Evolutionary conservation across 2,888 invertebrate genomes (phyloP).

Genomic region (Drosophila glabriapex): DNA sequence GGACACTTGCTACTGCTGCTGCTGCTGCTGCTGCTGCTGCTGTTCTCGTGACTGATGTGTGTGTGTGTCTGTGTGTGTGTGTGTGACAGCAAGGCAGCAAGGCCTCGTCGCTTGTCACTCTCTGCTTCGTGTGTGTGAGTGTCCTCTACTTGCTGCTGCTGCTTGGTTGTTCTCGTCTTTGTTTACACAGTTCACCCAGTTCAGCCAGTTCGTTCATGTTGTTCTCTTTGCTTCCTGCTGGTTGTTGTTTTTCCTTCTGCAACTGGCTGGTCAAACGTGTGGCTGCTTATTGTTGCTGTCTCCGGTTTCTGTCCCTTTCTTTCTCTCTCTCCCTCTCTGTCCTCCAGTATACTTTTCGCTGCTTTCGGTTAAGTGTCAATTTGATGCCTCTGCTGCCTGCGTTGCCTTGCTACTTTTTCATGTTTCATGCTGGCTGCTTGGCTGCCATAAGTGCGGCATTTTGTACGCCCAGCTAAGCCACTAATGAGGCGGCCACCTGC

Average conservation of each 20-base stretch:
- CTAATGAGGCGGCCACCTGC: constrained; percentile 79
- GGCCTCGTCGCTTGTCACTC: constrained; percentile 38
- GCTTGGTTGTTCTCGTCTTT: constrained; percentile 61
- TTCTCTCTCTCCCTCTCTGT: not conserved
- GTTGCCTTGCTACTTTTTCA: constrained; percentile 58
- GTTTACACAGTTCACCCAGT: constrained; percentile 70
- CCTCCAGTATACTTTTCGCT: constrained; percentile 46
- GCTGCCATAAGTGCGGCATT: constrained; percentile 77
- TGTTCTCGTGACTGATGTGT: constrained; percentile 72
- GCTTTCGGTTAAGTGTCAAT: constrained; percentile 75
- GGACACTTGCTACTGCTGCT: not conserved
- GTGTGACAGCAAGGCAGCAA: constrained; percentile 18
- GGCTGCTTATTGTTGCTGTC: constrained; percentile 62
- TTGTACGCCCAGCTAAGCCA: constrained; percentile 78
- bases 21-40: not conserved
- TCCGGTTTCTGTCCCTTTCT: constrained; percentile 3
- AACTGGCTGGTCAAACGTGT: constrained; percentile 67
- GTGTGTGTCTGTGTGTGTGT: constrained; percentile 3
- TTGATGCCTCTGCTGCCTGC: constrained; percentile 61
- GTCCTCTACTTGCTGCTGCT: constrained; percentile 7
- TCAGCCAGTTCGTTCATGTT: constrained; percentile 31
- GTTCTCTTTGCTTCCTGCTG: constrained; percentile 37
- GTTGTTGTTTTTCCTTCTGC: constrained; percentile 42
- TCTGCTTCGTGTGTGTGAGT: constrained; percentile 6
- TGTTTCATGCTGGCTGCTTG: constrained; percentile 59